A percentile compares a stretch with the other conserved stretches of the same genome.
Evolutionary conservation across 2,113 vertebrate genomes (phyloP).

Genomic region (Tiliqua scincoides): DNA sequence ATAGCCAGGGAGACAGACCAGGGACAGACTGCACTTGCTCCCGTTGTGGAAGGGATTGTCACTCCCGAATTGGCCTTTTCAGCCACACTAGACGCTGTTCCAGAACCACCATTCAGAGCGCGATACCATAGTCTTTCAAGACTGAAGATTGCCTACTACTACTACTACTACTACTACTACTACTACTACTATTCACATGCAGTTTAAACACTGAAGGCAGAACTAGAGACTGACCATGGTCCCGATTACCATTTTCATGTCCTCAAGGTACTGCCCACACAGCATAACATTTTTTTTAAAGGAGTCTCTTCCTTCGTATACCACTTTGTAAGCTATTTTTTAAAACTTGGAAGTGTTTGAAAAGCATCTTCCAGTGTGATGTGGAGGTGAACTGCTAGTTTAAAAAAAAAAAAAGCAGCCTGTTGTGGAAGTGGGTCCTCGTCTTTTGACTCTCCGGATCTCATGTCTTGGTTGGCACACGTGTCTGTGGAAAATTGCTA

Average conservation of each 20-base stretch:
- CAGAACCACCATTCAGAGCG: too few relatives aligned
- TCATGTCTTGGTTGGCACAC: background rate
- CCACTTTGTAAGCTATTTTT: background rate
- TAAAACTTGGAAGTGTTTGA: background rate
- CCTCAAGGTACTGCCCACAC: background rate
- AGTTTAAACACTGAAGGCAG: background rate
- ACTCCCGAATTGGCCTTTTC: too few relatives aligned
- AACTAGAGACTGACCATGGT: background rate
- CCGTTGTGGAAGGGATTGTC: too few relatives aligned
- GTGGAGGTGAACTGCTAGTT: background rate
- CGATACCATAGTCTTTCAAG: too few relatives aligned
- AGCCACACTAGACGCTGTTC: too few relatives aligned
- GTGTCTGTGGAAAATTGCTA: background rate
- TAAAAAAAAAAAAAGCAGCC: background rate
- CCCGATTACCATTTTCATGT: background rate
- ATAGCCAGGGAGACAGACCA: too few relatives aligned
- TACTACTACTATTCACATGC: background rate
- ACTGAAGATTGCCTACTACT: too few relatives aligned
- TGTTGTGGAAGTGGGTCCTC: background rate
- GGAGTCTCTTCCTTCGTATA: background rate
- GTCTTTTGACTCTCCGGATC: background rate
- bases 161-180: too few relatives aligned
- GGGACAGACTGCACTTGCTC: too few relatives aligned
- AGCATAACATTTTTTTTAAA: background rate
- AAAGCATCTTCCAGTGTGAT: background rate